phyloP scores from a whole-genome alignment of 64 coral and sea anemone species.

The Montipora sp. region DNA sequence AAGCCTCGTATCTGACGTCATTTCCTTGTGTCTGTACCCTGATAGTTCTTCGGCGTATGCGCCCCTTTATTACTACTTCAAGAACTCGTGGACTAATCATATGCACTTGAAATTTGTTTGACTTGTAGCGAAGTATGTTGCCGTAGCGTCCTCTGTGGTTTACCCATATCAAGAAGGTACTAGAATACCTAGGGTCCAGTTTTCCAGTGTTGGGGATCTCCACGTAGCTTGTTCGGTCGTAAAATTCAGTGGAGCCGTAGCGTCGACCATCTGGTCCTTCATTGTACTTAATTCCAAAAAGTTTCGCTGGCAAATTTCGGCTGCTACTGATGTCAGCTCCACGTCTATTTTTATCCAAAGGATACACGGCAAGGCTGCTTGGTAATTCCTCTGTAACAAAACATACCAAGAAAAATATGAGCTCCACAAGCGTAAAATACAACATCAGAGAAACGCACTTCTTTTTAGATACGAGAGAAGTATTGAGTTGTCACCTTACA shows the following conservation, averaged over 20 bases:
- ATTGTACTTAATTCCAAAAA: constrained; percentile 2
- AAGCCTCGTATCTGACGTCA: constrained; percentile 52
- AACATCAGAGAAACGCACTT: no score
- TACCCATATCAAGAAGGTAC: constrained; percentile 74
- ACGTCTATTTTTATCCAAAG: constrained; percentile 22
- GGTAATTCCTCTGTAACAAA: not conserved
- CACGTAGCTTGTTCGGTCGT: constrained; percentile 57
- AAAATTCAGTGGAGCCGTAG: constrained; percentile 63
- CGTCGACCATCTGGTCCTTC: constrained; percentile 76
- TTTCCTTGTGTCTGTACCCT: constrained; percentile 20
- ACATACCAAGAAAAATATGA: not conserved
- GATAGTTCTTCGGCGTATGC: constrained; percentile 23
- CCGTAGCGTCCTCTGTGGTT: constrained; percentile 60
- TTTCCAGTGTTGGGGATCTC: constrained; percentile 67
- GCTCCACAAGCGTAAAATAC: no score
- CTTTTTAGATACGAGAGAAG: no score
- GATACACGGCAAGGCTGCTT: constrained; percentile 43
- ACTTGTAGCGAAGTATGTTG: constrained; percentile 60
- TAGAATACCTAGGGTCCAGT: constrained; percentile 71
- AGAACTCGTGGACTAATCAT: constrained; percentile 28
- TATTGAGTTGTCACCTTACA: no score
- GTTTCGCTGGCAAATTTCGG: constrained; percentile 34
- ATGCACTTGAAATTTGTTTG: constrained; percentile 63
- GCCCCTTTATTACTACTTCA: constrained; percentile 50
- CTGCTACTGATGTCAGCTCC: constrained; percentile 29